Evolutionary conservation across 2,888 invertebrate genomes (phyloP), one percentile per base, ranked within the genome.

Genomic region (Loripinus fragilis): DNA sequence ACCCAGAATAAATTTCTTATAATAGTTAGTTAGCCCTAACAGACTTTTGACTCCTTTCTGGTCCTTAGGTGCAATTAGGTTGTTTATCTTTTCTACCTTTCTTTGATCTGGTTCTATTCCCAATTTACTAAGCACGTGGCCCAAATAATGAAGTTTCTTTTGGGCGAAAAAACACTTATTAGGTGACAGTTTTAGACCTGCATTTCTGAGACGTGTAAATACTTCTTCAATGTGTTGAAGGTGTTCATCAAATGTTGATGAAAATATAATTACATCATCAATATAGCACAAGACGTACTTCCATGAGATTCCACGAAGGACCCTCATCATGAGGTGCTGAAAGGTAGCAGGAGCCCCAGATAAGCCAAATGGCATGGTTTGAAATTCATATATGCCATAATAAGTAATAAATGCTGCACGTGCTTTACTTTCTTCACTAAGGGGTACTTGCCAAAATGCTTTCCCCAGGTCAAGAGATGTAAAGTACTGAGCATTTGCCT

Each of bases 21-120:
- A 87, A 48, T 80, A 86, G 41, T 79, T 80, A 2, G 78, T 76
- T 17, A 83, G 71, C 8, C 87, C 85, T n/a, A 87, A 42, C 41
- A 86, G 81, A 41, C 72, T 69, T 60, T 74, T 74, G 0, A 83
- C 69, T 10, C 77, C 74, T 79, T 85, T 83, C 30, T 42, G 45
- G 35, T 48, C 65, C 64, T 71, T 79, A n/a, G 81, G 81, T 38
- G 65, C 52, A 20, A 50, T 52, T n/a, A 80, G 73, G n/a, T 76
- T 70, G 25, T 45, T 10, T 20, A 86, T 65, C 45, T 74, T 73
- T 28, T 86, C 60, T 25, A 76, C 74, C 60, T 86, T 82, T 17
- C 50, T 73, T 28, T 42, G 52, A 30, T 85, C 84, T 3, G 76
- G 55, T 38, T 76, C 41, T 8, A 86, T 67, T 15, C 81, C 84